Evolutionary conservation across 2,888 invertebrate species (phyloP), one percentile per base, ranked within the genome.

Genomic region (Pachydiplax longipennis): DNA sequence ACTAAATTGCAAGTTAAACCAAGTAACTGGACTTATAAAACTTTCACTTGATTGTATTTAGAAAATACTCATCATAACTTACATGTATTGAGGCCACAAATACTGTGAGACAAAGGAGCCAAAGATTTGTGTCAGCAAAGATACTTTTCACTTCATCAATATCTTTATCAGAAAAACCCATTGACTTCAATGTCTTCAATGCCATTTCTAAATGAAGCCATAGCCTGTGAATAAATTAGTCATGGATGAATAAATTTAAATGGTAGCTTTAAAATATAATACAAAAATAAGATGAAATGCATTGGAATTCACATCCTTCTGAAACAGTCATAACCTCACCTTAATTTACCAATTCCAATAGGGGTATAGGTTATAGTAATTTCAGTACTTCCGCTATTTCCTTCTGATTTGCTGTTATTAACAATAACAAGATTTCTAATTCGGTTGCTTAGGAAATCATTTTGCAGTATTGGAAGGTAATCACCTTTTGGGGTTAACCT

Each of bases 81-180:
- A 99, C 98, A 95, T 99, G 99, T 93, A 98, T 95, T 92, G 98
- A 97, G 65, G 98, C 97, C 92, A 99, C 97, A 92, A 97, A 95
- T 92, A 99, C 96, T 2, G 99, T 99, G 91, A 97, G 96, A 92
- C 98, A 97, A 81, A 99, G 94, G 91, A 99, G 95, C 94, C 98
- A 98, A 80, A 99, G 95, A 94, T 99, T 99, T 0, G 99, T 99
- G 93, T 99, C 99, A 0, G 98, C 97, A 94, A 99, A 99, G 92
- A 99, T 97, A 90, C 98, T 97, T 94, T 99, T 99, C 0, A 99
- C 97, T 95, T 99, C 99, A 94, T 99, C 99, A 61, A 99, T 95
- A 94, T 99, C 99, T 93, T 99, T 99, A 91, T 97, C 97, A 65
- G 97, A 97, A 93, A 99, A 99, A 10, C 99, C 98, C 90, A 98